Evolutionary conservation across 2,113 vertebrate species (phyloP).

Genomic region (Macquaria australasica): DNA sequence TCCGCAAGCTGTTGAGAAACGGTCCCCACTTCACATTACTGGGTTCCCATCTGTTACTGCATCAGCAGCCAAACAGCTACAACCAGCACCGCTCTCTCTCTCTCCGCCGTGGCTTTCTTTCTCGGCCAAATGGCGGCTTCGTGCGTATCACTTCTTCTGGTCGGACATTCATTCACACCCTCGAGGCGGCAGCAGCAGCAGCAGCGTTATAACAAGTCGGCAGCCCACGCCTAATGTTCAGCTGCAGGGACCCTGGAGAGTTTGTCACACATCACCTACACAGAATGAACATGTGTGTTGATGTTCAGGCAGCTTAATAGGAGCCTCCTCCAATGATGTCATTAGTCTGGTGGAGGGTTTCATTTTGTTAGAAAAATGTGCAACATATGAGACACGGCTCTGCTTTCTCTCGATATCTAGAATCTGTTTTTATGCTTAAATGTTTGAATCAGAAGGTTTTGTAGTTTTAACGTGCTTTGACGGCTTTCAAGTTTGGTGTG

Average conservation of each 20-base stretch:
- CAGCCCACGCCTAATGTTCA: constrained; percentile 45
- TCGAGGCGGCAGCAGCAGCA: constrained; percentile 25
- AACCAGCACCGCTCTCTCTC: constrained; percentile 37
- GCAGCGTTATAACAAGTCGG: constrained; percentile 22
- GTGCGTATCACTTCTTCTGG: constrained; percentile 24
- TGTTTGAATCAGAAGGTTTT: background rate
- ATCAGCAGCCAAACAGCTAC: constrained; percentile 67
- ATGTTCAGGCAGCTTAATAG: background rate
- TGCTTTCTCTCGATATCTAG: background rate
- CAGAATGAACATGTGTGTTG: constrained; percentile 9
- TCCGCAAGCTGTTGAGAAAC: constrained; percentile 66
- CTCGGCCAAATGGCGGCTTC: constrained; percentile 26
- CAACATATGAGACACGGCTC: background rate
- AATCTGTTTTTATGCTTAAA: background rate
- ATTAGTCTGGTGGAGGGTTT: constrained; percentile 15
- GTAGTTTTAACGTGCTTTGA: background rate
- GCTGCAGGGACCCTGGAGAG: constrained; percentile 38
- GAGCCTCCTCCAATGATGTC: constrained; percentile 37
- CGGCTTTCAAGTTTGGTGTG: too few relatives aligned
- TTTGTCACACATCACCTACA: constrained; percentile 44
- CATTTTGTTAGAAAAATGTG: background rate
- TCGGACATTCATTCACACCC: constrained; percentile 59
- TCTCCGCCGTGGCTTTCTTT: background rate
- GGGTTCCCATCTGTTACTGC: constrained; percentile 68
- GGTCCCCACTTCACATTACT: constrained; percentile 55